Conservation (phyloP, 2,888 invertebrate genomes). For the Rotaria magnacalcarata region DNA sequence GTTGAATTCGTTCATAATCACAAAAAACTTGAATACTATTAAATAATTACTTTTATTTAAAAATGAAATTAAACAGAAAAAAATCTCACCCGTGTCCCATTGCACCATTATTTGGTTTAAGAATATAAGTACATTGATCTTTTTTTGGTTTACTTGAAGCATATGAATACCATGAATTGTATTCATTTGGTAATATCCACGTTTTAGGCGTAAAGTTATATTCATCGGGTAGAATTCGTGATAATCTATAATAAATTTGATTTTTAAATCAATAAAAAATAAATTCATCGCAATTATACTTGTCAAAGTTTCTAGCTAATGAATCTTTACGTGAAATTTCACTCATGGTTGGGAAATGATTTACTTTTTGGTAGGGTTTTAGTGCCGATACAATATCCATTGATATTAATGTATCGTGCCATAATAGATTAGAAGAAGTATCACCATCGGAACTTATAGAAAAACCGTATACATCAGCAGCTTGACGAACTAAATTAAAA, state of each 20-base stretch:
- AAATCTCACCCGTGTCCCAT: slow-evolving; percentile 58
- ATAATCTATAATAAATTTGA: background rate
- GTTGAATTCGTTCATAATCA: slow-evolving; percentile 53
- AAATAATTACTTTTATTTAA: background rate
- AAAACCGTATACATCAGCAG: slow-evolving; percentile 1
- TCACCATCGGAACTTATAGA: background rate
- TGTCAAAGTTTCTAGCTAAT: slow-evolving; percentile 57
- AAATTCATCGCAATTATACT: slow-evolving; percentile 49
- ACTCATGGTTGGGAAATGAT: slow-evolving; percentile 60
- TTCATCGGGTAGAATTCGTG: slow-evolving; percentile 53
- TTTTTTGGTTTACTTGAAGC: slow-evolving; percentile 55
- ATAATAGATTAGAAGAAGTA: slow-evolving; percentile 53
- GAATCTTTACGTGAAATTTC: slow-evolving; percentile 59
- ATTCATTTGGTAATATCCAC: slow-evolving; percentile 58
- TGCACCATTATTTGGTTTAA: slow-evolving; percentile 59
- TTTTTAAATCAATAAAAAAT: background rate
- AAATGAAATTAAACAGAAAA: background rate
- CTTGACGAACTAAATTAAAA: slow-evolving; percentile 5
- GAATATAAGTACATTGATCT: slow-evolving; percentile 56
- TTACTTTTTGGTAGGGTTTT: slow-evolving; percentile 58
- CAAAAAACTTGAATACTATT: slow-evolving; percentile 54
- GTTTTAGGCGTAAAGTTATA: slow-evolving; percentile 57
- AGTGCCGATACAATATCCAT: slow-evolving; percentile 56
- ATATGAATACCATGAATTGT: slow-evolving; percentile 53
- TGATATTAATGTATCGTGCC: slow-evolving; percentile 58